Evolutionary conservation across 2,113 vertebrate genomes (phyloP).

Genomic region (Glareola pratincola): DNA sequence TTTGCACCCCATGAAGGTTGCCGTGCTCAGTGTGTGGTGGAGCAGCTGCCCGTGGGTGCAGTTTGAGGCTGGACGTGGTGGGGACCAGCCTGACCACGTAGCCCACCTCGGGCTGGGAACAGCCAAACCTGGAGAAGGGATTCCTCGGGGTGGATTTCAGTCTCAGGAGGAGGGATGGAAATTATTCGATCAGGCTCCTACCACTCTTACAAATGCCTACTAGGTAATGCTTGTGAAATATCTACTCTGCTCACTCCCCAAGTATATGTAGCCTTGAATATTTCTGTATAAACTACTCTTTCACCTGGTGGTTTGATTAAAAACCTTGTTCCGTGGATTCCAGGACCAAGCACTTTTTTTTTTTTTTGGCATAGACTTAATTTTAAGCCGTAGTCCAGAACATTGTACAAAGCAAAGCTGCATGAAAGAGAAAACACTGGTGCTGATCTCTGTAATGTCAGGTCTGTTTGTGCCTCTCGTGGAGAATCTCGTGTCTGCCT

Average conservation of each 20-base stretch:
- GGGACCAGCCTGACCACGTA: neutral
- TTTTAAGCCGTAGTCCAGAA: neutral
- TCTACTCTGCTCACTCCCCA: neutral
- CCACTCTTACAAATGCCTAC: neutral
- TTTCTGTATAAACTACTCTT: neutral
- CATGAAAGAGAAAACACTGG: neutral
- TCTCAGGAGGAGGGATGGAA: neutral
- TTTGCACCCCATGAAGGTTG: neutral
- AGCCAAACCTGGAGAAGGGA: neutral
- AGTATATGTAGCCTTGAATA: neutral
- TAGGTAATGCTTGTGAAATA: neutral
- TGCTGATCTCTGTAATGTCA: neutral
- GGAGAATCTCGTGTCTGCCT: neutral
- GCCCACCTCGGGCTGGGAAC: neutral
- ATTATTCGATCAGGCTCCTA: neutral
- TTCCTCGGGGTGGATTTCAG: neutral
- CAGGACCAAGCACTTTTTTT: neutral
- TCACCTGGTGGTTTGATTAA: neutral
- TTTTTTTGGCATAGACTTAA: neutral
- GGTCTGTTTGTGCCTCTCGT: neutral
- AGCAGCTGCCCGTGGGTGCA: neutral
- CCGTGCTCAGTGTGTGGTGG: neutral
- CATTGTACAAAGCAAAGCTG: neutral
- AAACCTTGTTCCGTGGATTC: neutral
- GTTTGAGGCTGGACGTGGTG: neutral